A percentile compares a stretch with the other conserved stretches of the same genome.
Conservation (phyloP, 2,888 invertebrate genomes). For the Aproaerema taeniolella region DNA sequence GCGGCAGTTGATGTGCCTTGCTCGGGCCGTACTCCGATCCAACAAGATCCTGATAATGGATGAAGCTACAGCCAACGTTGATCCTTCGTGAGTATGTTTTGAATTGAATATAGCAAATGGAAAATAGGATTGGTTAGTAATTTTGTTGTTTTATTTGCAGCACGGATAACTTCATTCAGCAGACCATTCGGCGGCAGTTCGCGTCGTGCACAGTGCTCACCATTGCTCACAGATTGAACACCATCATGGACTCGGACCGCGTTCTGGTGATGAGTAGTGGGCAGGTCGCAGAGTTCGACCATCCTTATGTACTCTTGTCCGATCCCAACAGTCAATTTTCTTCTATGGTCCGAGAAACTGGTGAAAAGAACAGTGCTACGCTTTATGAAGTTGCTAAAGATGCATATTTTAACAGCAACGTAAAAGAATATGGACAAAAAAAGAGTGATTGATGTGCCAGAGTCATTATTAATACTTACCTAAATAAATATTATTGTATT, state of each 20-base stretch:
- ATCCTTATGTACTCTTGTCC: slow-evolving; percentile 79
- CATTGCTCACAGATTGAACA: slow-evolving; percentile 93
- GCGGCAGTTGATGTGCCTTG: slow-evolving; percentile 87
- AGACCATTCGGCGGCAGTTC: slow-evolving; percentile 87
- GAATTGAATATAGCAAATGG: no score
- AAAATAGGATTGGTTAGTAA: no score
- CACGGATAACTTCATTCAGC: slow-evolving; percentile 87
- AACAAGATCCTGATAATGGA: slow-evolving; percentile 83
- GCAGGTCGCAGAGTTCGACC: slow-evolving; percentile 82
- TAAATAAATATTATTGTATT: neutral
- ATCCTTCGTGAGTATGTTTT: slow-evolving; percentile 71
- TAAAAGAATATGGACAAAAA: slow-evolving; percentile 18
- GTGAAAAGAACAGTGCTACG: slow-evolving; percentile 56
- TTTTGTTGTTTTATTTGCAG: no score
- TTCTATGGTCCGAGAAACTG: slow-evolving; percentile 83
- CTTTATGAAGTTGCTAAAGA: slow-evolving; percentile 52
- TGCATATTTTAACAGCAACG: slow-evolving; percentile 41
- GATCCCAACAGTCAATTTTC: slow-evolving; percentile 77
- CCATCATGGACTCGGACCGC: slow-evolving; percentile 93
- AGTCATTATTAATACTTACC: no score
- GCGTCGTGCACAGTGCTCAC: slow-evolving; percentile 89
- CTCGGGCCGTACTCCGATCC: slow-evolving; percentile 84
- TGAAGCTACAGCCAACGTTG: slow-evolving; percentile 78
- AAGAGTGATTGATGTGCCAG: neutral
- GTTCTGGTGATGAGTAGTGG: slow-evolving; percentile 92